phyloP scores from a whole-genome alignment of 2,113 vertebrate species.

The Malurus cyaneus region DNA sequence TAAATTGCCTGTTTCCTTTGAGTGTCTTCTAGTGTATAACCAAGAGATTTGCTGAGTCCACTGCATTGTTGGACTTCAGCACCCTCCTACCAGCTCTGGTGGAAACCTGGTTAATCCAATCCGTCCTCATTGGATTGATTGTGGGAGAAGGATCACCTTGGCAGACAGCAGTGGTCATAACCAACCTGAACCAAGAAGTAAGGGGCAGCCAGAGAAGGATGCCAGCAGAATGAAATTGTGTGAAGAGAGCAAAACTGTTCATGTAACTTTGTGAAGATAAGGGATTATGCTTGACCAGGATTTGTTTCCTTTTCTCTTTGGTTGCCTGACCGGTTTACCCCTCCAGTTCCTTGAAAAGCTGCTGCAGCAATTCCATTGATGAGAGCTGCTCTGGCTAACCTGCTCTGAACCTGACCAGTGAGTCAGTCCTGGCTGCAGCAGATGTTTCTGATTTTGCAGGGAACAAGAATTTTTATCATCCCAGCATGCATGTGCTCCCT shows the following conservation, averaged over 20 bases:
- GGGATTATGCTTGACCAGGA: background rate
- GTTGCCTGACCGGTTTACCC: background rate
- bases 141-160: background rate
- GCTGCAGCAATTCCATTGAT: background rate
- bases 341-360: background rate
- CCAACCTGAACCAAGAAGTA: background rate
- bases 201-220: background rate
- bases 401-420: constrained; percentile 31
- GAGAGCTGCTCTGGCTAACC: constrained; percentile 54
- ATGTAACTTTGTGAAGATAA: background rate
- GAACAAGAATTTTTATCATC: constrained; percentile 42
- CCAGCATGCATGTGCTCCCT: constrained; percentile 12
- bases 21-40: constrained; percentile 2
- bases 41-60: background rate
- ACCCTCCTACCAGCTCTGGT: background rate
- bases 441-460: constrained; percentile 62
- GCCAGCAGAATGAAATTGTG: background rate
- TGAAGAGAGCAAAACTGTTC: background rate
- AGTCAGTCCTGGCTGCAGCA: constrained; percentile 27
- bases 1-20: constrained; percentile 57
- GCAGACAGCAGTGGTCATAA: fast-evolving
- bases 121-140: fast-evolving
- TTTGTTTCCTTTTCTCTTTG: background rate
- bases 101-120: background rate
- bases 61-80: background rate